Evolutionary conservation across 2,888 invertebrate species (phyloP).

Genomic region (Lomographa bimaculata): DNA sequence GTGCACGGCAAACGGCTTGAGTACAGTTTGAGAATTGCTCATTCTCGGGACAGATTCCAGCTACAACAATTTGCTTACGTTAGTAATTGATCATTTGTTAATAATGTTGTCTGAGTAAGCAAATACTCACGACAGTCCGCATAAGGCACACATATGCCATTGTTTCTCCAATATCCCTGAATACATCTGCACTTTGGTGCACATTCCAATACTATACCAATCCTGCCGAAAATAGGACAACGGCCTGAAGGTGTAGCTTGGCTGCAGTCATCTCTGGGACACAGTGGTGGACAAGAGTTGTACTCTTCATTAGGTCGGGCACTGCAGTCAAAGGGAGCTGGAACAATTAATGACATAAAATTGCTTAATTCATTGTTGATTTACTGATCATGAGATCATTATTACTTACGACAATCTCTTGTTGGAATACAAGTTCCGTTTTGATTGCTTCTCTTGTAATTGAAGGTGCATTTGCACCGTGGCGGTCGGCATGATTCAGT

Average conservation of each 20-base stretch:
- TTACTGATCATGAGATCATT: no score
- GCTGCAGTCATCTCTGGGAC: constrained; percentile 48
- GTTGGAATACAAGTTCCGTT: constrained; percentile 45
- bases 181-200: constrained; percentile 49
- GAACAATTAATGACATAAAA: no score
- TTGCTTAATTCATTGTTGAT: no score
- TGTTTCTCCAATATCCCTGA: constrained; percentile 42
- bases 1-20: no score
- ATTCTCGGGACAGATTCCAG: not conserved
- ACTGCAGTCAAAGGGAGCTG: constrained; percentile 48
- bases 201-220: constrained; percentile 39
- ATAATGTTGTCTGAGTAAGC: not conserved
- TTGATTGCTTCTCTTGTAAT: constrained; percentile 37
- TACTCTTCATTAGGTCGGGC: constrained; percentile 40
- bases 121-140: constrained; percentile 44
- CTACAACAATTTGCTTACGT: not conserved
- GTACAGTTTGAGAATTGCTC: no score
- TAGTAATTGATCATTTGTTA: no score
- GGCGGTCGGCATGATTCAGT: constrained; percentile 20
- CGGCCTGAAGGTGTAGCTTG: constrained; percentile 39
- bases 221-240: constrained; percentile 39
- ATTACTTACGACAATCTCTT: constrained; percentile 47
- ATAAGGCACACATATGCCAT: constrained; percentile 49
- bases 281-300: constrained; percentile 46
- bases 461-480: constrained; percentile 46